Percentiles rank a stretch among this genome's conserved stretches.
These are phyloP conservation scores for Bombus impatiens DNA, from an alignment of 1,140 invertebrate species.

Conservation along the genomic window DNA sequence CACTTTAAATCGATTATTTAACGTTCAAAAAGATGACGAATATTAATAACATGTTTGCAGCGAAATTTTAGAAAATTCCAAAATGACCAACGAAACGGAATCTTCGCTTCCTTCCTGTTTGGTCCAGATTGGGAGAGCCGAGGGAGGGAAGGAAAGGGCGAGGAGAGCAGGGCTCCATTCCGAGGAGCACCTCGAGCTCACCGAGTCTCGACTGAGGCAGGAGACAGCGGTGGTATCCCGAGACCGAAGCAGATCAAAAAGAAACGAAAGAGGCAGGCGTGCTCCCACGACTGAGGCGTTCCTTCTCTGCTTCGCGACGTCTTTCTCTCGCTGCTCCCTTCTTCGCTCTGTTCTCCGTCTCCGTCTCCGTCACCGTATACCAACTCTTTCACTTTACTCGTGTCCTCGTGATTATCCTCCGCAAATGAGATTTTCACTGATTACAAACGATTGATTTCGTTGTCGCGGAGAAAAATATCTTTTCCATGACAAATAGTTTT, in stretches of 20 bases:
- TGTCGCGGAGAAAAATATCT: too few species aligned
- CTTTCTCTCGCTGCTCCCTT: conserved; percentile 51
- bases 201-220: conserved; percentile 61
- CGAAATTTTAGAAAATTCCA: background rate
- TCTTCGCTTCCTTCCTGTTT: background rate
- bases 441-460: background rate
- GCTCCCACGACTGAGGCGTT: conserved; percentile 75
- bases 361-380: background rate
- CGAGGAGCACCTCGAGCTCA: conserved; percentile 59
- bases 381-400: conserved; percentile 25
- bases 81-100: background rate
- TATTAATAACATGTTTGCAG: background rate
- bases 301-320: conserved; percentile 56
- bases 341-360: conserved; percentile 9
- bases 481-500: background rate
- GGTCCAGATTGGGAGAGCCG: background rate
- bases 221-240: conserved; percentile 30
- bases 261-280: conserved; percentile 76
- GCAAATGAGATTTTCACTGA: background rate
- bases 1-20: background rate
- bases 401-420: conserved; percentile 20
- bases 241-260: conserved; percentile 56
- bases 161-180: conserved; percentile 40
- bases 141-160: background rate
- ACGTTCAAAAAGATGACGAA: background rate